Base-by-base conservation (phyloP, 1,140 invertebrate genomes). In the Agrilus planipennis region DNA sequence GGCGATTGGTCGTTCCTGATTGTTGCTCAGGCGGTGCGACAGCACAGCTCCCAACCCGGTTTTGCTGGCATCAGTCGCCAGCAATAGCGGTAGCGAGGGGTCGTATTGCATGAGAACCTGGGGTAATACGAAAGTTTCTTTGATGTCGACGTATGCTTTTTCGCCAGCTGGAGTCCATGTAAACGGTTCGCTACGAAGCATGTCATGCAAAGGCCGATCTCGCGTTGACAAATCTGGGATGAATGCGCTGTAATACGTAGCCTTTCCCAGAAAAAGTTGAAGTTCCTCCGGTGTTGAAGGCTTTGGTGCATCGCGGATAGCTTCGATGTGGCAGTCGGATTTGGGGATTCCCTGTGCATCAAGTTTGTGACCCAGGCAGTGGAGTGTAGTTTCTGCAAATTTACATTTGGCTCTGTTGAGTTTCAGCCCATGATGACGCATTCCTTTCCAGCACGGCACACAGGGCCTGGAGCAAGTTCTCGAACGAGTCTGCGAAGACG, bases 51-150 rank as follows among this genome's bases (percentile, higher is more conserved):
- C 42, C 25, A 47, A 30, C n/a, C 45, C 45, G 9, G 37, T 36
- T 27, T 50, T 45, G 14, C 42, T 45, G 4, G 49, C 46, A 28
- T 45, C 42, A 1, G 42, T 48, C 10, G 62, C 51, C 9, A 73
- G 34, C 3, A 37, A 4, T 4, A 37, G 17, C 5, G 34, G 34
- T 21, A 37, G 16, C 15, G 11, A 6, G 3, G 18, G 6, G 6
- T 37, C 21, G 14, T 22, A 37, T 22, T 10, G 34, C 17, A 37
- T 23, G 2, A 37, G 6, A 4, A 37, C 19, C 6, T 22, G 17
- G n/a, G 7, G 7, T 3, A 6, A 11, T 17, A 3, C 3, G 16
- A 34, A 34, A 3, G 9, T 14, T 3, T 34, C n/a, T 34, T 34
- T 34, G n/a, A 34, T 18, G 5, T 5, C 15, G 5, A 4, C 4